These are phyloP conservation scores for Microcebus ravelobensis DNA, from an alignment of 2,113 vertebrate species.

Conservation along the genomic window DNA sequence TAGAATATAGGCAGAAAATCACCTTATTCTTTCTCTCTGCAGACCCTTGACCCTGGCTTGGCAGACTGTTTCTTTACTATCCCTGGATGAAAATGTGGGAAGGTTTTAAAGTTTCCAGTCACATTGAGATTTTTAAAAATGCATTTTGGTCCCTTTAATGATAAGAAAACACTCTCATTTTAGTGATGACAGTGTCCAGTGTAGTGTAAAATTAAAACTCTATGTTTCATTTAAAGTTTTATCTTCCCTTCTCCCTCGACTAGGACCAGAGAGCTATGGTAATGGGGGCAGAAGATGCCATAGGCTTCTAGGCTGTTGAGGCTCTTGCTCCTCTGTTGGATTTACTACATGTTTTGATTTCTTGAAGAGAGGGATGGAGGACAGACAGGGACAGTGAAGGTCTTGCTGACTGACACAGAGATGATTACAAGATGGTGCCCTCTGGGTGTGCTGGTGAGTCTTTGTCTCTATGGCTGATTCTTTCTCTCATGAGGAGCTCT, in stretches of 20 bases:
- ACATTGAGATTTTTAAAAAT: not conserved
- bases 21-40: not conserved
- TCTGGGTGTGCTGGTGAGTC: not conserved
- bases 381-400: not conserved
- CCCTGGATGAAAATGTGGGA: not conserved
- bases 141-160: not conserved
- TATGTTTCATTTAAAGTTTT: not conserved
- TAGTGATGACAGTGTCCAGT: not conserved
- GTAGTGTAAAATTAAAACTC: not conserved
- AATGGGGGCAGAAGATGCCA: not conserved
- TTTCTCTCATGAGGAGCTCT: not conserved
- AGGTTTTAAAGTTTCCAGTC: conserved; percentile 10
- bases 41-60: not conserved
- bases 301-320: not conserved
- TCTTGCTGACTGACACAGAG: not conserved
- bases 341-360: not conserved
- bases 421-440: not conserved
- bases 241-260: not conserved
- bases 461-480: not conserved
- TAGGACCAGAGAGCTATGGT: not conserved
- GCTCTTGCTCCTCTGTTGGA: not conserved
- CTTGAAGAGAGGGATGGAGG: not conserved
- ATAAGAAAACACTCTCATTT: not conserved
- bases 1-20: not conserved
- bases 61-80: not conserved